Conservation (phyloP, 2,888 invertebrate genomes). For the Pasiphila rectangulata region DNA sequence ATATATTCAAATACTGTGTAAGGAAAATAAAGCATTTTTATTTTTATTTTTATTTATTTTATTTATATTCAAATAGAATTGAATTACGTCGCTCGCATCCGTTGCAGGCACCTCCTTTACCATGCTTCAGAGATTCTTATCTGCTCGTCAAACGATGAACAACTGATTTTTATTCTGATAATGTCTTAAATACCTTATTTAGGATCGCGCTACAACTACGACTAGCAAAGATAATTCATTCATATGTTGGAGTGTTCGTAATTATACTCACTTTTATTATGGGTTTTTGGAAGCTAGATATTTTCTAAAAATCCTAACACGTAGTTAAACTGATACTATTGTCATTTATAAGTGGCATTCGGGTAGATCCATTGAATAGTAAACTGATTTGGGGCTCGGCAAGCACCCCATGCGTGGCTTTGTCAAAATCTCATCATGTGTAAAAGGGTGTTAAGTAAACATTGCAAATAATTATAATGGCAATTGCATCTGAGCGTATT, state of each 20-base stretch:
- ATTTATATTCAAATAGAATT: constrained; percentile 78
- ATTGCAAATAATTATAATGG: constrained; percentile 81
- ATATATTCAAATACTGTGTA: no score
- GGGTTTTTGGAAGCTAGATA: background rate
- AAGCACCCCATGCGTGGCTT: constrained; percentile 53
- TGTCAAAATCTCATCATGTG: constrained; percentile 76
- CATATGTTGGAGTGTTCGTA: no score
- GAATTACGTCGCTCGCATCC: constrained; percentile 74
- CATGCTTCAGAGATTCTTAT: constrained; percentile 65
- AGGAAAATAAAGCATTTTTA: no score
- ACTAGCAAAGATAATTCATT: no score
- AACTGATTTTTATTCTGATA: constrained; percentile 63
- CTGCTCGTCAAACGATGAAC: constrained; percentile 72
- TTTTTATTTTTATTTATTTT: no score
- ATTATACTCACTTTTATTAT: background rate
- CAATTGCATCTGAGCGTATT: constrained; percentile 67
- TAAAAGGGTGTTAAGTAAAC: constrained; percentile 82
- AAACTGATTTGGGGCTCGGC: constrained; percentile 39
- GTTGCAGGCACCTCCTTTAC: constrained; percentile 69
- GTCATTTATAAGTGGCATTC: constrained; percentile 51
- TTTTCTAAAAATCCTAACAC: constrained; percentile 7
- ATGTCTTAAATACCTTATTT: no score
- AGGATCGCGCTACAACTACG: no score
- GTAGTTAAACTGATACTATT: constrained; percentile 38
- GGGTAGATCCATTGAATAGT: constrained; percentile 48